These are phyloP conservation scores for Python bivittatus DNA, from an alignment of 2,113 vertebrate species.

Conservation along the genomic window DNA sequence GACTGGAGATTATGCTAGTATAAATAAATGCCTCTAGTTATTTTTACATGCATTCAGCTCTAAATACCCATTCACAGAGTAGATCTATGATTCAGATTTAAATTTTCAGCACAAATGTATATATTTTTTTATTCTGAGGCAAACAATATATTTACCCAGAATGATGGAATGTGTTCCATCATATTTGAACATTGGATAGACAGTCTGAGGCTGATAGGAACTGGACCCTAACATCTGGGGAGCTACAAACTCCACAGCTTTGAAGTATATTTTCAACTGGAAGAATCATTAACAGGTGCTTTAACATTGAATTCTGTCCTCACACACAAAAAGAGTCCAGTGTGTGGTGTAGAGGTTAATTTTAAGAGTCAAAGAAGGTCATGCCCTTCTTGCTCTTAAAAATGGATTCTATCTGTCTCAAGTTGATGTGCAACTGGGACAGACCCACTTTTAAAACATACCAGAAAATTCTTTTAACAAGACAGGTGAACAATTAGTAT, in stretches of 20 bases:
- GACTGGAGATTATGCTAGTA: neutral
- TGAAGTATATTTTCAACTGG: neutral
- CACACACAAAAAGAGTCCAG: neutral
- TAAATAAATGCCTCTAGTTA: neutral
- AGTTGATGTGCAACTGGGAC: neutral
- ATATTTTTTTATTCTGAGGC: neutral
- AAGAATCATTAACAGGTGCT: neutral
- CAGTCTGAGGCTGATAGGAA: neutral
- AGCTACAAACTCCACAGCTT: neutral
- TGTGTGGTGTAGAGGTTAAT: neutral
- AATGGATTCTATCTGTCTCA: neutral
- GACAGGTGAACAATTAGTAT: neutral
- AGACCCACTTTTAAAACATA: neutral
- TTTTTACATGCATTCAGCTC: neutral
- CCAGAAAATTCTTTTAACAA: too few species aligned
- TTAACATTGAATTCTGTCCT: neutral
- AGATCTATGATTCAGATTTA: neutral
- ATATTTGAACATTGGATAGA: neutral
- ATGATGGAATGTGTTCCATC: neutral
- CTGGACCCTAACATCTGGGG: neutral
- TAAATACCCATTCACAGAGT: neutral
- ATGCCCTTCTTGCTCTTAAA: neutral
- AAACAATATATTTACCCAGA: neutral
- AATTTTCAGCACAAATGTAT: neutral
- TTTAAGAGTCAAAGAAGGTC: neutral